phyloP scores from a whole-genome alignment of 2,113 vertebrate genomes.

The Origma solitaria region DNA sequence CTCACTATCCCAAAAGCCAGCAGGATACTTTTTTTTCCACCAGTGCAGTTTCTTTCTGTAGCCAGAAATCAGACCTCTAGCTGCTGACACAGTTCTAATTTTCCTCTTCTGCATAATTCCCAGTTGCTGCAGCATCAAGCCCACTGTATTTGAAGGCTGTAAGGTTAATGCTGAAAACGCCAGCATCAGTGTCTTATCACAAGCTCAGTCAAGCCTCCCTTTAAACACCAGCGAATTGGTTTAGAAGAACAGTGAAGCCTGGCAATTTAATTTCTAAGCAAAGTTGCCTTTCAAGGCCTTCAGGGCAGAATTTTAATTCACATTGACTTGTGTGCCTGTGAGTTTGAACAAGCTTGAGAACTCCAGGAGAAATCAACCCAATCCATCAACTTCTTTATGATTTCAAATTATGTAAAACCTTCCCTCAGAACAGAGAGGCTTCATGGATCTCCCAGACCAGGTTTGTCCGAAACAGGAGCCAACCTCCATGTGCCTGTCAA shows the following conservation, averaged over 20 bases:
- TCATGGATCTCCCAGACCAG: not conserved
- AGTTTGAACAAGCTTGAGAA: not conserved
- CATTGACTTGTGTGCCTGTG: not conserved
- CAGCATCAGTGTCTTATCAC: not conserved
- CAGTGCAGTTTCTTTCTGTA: not conserved
- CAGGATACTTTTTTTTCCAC: not conserved
- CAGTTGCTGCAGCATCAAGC: not conserved
- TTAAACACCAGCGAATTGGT: not conserved
- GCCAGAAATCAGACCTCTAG: constrained; percentile 1
- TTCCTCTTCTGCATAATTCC: constrained; percentile 26
- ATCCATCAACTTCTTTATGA: not conserved
- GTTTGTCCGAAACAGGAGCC: not conserved
- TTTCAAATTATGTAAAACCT: not conserved
- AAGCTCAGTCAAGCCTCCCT: not conserved
- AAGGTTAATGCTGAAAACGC: constrained; percentile 32
- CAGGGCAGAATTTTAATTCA: constrained; percentile 10
- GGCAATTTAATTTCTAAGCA: not conserved
- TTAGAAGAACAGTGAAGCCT: not conserved
- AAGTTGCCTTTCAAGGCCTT: not conserved
- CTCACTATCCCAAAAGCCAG: not conserved
- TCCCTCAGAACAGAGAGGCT: not conserved
- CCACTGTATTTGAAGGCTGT: not conserved
- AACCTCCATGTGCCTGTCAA: not conserved
- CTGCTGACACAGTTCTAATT: constrained; percentile 30
- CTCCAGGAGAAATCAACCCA: not conserved